A percentile compares a stretch with the other conserved stretches of the same genome.
phyloP scores from a whole-genome alignment of 2,888 invertebrate species.

The Eudemis profundana region DNA sequence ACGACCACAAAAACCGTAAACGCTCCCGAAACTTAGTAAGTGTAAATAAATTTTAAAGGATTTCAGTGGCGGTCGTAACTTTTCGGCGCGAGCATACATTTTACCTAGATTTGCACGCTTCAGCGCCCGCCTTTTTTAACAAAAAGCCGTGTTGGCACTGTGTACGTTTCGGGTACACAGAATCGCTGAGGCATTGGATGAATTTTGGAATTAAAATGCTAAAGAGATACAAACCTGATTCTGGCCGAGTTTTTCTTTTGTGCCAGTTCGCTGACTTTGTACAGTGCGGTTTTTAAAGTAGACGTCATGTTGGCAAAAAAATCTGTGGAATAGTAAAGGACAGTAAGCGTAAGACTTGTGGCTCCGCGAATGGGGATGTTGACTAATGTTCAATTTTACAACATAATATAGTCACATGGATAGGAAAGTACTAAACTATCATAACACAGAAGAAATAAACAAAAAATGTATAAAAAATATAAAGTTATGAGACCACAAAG shows the following conservation, averaged over 20 bases:
- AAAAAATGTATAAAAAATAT: no score
- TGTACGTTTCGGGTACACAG: constrained; percentile 31
- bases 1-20: not conserved
- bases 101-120: constrained; percentile 33
- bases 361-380: no score
- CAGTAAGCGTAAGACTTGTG: no score
- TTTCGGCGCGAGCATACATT: constrained; percentile 36
- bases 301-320: no score
- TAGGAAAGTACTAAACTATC: no score
- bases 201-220: constrained; percentile 33
- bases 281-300: constrained; percentile 21
- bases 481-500: no score
- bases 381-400: no score
- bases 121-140: constrained; percentile 24
- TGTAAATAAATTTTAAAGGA: constrained; percentile 39
- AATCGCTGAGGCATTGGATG: constrained; percentile 29
- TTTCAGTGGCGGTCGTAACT: constrained; percentile 35
- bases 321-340: no score
- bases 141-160: constrained; percentile 28
- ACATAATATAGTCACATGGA: no score
- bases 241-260: constrained; percentile 5
- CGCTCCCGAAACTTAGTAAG: constrained; percentile 15
- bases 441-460: no score
- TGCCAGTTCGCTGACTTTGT: constrained; percentile 23
- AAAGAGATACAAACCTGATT: constrained; percentile 34